These are phyloP conservation scores for Polymixis flavicincta DNA, from an alignment of 2,888 invertebrate species.

Conservation along the genomic window DNA sequence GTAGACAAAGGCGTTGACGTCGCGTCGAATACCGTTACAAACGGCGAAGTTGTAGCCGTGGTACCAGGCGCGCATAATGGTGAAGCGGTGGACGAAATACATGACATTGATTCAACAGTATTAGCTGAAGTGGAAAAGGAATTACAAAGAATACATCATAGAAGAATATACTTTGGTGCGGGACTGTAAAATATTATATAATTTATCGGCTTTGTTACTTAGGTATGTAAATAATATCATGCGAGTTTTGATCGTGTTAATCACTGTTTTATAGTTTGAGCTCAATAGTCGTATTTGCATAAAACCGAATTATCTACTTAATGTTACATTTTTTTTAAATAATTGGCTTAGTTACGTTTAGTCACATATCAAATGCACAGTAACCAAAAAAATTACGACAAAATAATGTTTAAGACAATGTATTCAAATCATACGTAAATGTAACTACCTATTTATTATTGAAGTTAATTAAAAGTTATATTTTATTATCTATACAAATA, in stretches of 20 bases:
- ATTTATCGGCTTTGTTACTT: constrained; percentile 18
- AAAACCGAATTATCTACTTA: neutral
- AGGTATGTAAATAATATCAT: constrained; percentile 14
- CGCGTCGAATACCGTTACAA: constrained; percentile 67
- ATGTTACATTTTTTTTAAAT: neutral
- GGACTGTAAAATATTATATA: constrained; percentile 41
- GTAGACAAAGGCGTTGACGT: constrained; percentile 61
- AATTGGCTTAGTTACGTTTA: neutral
- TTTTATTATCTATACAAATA: constrained; percentile 11
- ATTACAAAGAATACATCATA: constrained; percentile 81
- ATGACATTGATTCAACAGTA: constrained; percentile 73
- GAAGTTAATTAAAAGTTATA: constrained; percentile 11
- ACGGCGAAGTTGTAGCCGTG: constrained; percentile 66
- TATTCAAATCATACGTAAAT: constrained; percentile 12
- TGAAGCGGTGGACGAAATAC: constrained; percentile 62
- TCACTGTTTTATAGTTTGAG: constrained; percentile 21
- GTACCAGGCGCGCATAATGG: constrained; percentile 72
- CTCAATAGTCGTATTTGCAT: constrained; percentile 11
- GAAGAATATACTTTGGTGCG: constrained; percentile 67
- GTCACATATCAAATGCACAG: neutral
- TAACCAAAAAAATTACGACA: neutral
- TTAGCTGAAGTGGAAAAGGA: constrained; percentile 81
- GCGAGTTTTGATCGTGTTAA: constrained; percentile 14
- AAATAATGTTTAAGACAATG: neutral
- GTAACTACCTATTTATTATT: neutral